A percentile compares a stretch with the other conserved stretches of the same genome.
phyloP scores from a whole-genome alignment of 2,113 vertebrate genomes.

The Plecotus auritus region DNA sequence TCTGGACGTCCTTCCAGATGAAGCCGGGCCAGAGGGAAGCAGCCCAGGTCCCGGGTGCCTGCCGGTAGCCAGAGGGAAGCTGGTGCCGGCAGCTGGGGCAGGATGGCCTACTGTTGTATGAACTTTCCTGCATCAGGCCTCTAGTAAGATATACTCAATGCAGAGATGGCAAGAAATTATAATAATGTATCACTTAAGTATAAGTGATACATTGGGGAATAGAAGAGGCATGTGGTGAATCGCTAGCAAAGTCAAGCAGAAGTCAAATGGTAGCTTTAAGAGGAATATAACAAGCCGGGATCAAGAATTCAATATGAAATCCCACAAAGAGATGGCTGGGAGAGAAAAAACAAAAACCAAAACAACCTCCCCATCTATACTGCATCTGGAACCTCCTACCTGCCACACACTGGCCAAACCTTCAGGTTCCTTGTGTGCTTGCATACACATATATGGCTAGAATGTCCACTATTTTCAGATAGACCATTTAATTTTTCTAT shows the following conservation, averaged over 20 bases:
- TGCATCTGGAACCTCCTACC: neutral
- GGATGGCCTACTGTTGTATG: too few species aligned
- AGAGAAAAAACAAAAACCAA: neutral
- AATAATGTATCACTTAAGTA: neutral
- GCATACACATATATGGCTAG: neutral
- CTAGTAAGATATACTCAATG: neutral
- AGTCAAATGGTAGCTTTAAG: neutral
- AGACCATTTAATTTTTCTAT: neutral
- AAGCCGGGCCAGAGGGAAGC: too few species aligned
- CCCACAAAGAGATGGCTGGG: neutral
- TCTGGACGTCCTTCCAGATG: too few species aligned
- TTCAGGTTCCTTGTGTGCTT: neutral
- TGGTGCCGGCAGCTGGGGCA: too few species aligned
- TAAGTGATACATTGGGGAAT: neutral
- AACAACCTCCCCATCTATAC: neutral
- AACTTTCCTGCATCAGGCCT: too few species aligned
- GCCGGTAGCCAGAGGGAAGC: too few species aligned
- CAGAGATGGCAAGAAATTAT: neutral
- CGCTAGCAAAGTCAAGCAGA: neutral
- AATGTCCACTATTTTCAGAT: neutral
- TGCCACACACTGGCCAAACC: neutral
- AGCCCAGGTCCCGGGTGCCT: too few species aligned
- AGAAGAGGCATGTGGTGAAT: neutral
- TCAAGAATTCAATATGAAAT: neutral
- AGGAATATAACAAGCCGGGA: neutral